Evolutionary conservation across 2,888 invertebrate genomes (phyloP).

Genomic region (Synanthedon formicaeformis): DNA sequence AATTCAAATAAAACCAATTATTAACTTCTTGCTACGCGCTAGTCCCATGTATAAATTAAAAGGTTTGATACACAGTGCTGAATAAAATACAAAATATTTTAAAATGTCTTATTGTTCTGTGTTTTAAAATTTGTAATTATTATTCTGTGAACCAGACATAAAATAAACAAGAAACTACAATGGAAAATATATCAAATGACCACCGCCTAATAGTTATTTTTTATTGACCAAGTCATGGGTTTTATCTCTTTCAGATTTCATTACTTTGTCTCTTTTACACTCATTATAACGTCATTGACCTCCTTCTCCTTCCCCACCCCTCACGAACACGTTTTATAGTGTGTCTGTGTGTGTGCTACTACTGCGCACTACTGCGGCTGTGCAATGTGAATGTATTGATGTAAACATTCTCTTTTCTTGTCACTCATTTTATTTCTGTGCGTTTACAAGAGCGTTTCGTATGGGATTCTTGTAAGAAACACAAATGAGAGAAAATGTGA

Average conservation of each 20-base stretch:
- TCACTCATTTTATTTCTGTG: conserved; percentile 53
- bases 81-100: no score
- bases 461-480: conserved; percentile 32
- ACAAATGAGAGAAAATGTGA: conserved; percentile 37
- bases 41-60: no score
- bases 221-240: no score
- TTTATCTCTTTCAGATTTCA: conserved; percentile 21
- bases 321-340: conserved; percentile 29
- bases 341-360: conserved; percentile 36
- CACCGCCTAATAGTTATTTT: no score
- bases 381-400: conserved; percentile 43
- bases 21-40: no score
- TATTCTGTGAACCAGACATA: no score
- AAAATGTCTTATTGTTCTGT: no score
- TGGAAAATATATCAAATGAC: no score
- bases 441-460: conserved; percentile 37
- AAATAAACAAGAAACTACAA: no score
- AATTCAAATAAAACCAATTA: no score
- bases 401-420: conserved; percentile 49
- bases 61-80: no score
- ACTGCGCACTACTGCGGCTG: conserved; percentile 35
- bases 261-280: conserved; percentile 9
- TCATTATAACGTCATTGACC: conserved; percentile 45
- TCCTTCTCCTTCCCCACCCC: conserved; percentile 34
- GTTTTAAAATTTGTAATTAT: no score